Evolutionary conservation across 2,113 vertebrate species (phyloP), one percentile per base, ranked within the genome.

Genomic region (Poeciliopsis prolifica): DNA sequence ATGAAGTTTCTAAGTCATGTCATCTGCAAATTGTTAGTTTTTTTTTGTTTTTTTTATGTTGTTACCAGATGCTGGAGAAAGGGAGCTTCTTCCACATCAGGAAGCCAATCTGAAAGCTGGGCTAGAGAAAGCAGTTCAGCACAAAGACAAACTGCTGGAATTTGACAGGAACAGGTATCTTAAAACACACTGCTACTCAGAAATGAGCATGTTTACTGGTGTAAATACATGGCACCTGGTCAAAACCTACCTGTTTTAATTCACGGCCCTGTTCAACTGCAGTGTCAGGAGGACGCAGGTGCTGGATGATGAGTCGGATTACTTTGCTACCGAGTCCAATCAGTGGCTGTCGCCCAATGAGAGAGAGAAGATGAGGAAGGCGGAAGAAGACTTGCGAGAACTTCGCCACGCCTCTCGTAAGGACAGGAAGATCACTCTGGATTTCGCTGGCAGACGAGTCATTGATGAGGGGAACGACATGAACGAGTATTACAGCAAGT

Each of bases 121-220:
- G 5, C 89, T 98, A 80, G 96, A 99, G 74, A 96, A 95, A 77
- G 98, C 98, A n/a, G 74, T 97, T 72, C 96, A 97, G 77, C 98
- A 99, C 94, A 98, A 97, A 87, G 97, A 99, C 33, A 99, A 97
- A 82, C 89, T 99, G 69, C 75, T 99, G 89, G 98, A 99, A 70
- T 99, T 95, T 88, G 98, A 99, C 87, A 96, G 88, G 83, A 99
- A 95, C 29, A 98, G 98, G 97, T 99, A 91, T 33, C 5, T 26
- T 67, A 51, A 54, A 80, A n/a, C 5, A 65, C 54, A 70, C 29
- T 28, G 9, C 13, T 44, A 48, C 61, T 37, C 60, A 75, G 31
- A 1, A 44, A 65, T 11, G 9, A 17, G 29, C n/a, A 24, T 2
- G 17, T 68, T 70, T 68, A 62, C 12, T 65, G 24, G 33, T 63